Base-by-base conservation (phyloP, 2,888 invertebrate species). In the Alcis repandata region DNA sequence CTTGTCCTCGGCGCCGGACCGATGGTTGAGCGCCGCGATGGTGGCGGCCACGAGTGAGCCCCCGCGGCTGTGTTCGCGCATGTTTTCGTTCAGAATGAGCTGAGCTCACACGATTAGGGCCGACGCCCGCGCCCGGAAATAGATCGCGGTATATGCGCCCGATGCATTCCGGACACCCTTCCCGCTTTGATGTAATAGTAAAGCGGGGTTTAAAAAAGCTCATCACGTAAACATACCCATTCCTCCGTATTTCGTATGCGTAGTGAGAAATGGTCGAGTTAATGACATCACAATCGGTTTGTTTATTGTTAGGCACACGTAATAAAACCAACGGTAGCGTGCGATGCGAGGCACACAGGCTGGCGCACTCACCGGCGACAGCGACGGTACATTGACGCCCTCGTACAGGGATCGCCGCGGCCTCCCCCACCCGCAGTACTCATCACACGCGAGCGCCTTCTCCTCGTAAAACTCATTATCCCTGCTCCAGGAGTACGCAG, bases 1-100 rank as follows among this genome's bases (percentile, higher is more conserved):
- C 80, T 91, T 90, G 69, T 84, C 86, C 73, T 89, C 89, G 75
- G 78, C 84, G 71, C 84, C 83, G 73, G 86, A 80, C 68, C 91
- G 91, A 81, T 88, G 89, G 89, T 91, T 90, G 77, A 91, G 85
- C 76, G 89, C 88, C 74, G 91, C 92, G 81, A 90, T 91, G 83
- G 91, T 90, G 83, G 95, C 95, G 68, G 95, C 95, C 69, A 95
- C 95, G 72, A 95, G 91, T 81, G 94, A 93, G 85, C 94, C 94
- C 85, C 89, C 92, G 84, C 94, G 92, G 88, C 93, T 90, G 88
- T 89, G 86, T 90, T 93, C 93, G 78, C 93, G 92, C 92, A 93
- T 93, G 90, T 91, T 91, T 88, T 89, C 87, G 80, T 88, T 85
- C 87, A 86, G 89, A 94, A 92, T 91, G 91, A 92, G 84, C 88